These are phyloP conservation scores for Lucilia sericata DNA, from an alignment of 1,140 invertebrate genomes.

Conservation along the genomic window DNA sequence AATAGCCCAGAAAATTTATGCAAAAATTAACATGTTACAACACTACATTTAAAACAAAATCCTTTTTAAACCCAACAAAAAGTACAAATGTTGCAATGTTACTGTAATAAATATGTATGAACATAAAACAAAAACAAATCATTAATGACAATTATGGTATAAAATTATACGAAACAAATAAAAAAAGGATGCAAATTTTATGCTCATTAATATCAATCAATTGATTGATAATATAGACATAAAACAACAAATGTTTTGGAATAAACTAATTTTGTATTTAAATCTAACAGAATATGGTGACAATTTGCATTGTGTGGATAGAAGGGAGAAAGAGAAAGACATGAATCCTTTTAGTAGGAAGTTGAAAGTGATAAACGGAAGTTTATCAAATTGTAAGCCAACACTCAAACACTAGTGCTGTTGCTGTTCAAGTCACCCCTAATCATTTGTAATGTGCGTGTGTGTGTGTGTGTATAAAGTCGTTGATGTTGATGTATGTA, in stretches of 20 bases:
- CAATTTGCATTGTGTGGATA: neutral
- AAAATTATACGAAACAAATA: neutral
- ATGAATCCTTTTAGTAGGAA: neutral
- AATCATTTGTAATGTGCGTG: neutral
- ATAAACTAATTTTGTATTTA: neutral
- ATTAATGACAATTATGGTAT: constrained; percentile 26
- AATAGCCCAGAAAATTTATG: constrained; percentile 19
- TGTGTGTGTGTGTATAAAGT: neutral
- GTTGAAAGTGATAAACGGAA: neutral
- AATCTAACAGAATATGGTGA: neutral
- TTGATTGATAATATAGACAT: constrained; percentile 37
- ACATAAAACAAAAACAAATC: neutral
- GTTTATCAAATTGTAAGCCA: neutral
- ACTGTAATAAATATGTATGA: too few relatives aligned
- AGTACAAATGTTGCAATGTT: neutral
- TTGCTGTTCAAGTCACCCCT: neutral
- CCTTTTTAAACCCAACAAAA: too few relatives aligned
- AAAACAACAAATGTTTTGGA: constrained; percentile 36
- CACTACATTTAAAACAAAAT: neutral
- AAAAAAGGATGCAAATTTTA: constrained; percentile 41
- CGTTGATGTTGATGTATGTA: constrained; percentile 29
- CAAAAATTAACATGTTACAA: neutral
- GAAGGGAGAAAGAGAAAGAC: neutral
- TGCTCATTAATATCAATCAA: constrained; percentile 43
- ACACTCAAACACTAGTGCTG: neutral